Conservation (phyloP, 2,888 invertebrate genomes). For the Germaria angustata region DNA sequence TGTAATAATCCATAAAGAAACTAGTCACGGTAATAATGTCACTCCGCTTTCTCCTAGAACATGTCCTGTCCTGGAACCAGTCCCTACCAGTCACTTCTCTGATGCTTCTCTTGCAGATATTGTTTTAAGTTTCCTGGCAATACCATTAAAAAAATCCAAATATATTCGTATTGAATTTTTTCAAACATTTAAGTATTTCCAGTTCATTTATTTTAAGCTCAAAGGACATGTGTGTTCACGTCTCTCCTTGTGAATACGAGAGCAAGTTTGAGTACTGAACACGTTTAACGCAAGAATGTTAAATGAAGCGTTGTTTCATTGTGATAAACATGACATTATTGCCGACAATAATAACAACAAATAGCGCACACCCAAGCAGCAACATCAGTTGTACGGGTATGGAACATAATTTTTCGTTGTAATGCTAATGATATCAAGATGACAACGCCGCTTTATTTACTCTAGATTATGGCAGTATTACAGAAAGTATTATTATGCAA, state of each 20-base stretch:
- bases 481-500: background rate
- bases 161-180: background rate
- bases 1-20: too few species aligned
- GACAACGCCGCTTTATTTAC: constrained; percentile 57
- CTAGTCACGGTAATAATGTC: too few species aligned
- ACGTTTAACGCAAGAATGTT: constrained; percentile 44
- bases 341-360: constrained; percentile 20
- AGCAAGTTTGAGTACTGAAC: constrained; percentile 12
- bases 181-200: background rate
- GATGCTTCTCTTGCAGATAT: too few species aligned
- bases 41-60: too few species aligned
- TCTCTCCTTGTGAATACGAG: background rate
- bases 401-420: constrained; percentile 58
- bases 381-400: constrained; percentile 35
- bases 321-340: constrained; percentile 65
- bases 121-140: background rate
- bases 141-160: background rate
- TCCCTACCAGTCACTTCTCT: too few species aligned
- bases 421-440: constrained; percentile 66
- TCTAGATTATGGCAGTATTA: constrained; percentile 30
- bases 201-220: background rate
- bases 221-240: background rate
- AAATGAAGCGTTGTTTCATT: constrained; percentile 67
- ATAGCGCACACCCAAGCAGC: constrained; percentile 12
- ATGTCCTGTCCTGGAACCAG: too few species aligned